Evolutionary conservation across 2,888 invertebrate genomes (phyloP).

Genomic region (Lasioglossum pauxillum): DNA sequence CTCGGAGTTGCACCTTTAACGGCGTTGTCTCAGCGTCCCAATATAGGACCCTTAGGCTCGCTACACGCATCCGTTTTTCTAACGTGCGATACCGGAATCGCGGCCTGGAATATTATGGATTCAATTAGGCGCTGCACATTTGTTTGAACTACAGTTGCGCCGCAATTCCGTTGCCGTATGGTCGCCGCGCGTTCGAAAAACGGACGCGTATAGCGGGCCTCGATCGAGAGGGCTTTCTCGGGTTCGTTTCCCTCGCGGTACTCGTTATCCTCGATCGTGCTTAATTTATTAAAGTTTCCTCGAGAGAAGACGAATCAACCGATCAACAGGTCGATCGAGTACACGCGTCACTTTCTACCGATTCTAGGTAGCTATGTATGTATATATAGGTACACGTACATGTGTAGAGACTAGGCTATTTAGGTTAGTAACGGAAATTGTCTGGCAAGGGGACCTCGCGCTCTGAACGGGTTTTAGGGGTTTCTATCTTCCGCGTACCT

Average conservation of each 20-base stretch:
- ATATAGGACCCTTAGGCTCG: background rate
- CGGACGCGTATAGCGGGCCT: background rate
- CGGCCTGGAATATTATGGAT: too few relatives aligned
- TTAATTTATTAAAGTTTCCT: background rate
- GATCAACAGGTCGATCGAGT: slow-evolving; percentile 13
- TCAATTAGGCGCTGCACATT: too few relatives aligned
- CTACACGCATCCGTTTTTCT: too few relatives aligned
- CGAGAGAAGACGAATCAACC: background rate
- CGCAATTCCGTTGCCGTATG: too few relatives aligned
- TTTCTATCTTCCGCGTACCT: background rate
- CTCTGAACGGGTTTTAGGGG: background rate
- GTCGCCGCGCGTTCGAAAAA: too few relatives aligned
- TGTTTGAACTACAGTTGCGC: too few relatives aligned
- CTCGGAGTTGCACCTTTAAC: background rate
- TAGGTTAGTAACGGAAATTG: slow-evolving; percentile 25
- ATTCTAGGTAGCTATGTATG: slow-evolving; percentile 34
- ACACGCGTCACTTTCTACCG: slow-evolving; percentile 26
- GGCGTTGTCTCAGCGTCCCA: background rate
- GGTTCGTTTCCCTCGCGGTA: background rate
- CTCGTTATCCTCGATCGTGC: background rate
- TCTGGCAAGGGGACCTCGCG: background rate
- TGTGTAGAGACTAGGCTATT: slow-evolving; percentile 29
- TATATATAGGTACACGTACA: slow-evolving; percentile 8
- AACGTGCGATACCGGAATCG: too few relatives aligned
- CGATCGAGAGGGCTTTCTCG: background rate